Evolutionary conservation across 2,797 vertebrate species (phyloP), one percentile per base, ranked within the genome.

Genomic region (Ctenosaura bakeri): DNA sequence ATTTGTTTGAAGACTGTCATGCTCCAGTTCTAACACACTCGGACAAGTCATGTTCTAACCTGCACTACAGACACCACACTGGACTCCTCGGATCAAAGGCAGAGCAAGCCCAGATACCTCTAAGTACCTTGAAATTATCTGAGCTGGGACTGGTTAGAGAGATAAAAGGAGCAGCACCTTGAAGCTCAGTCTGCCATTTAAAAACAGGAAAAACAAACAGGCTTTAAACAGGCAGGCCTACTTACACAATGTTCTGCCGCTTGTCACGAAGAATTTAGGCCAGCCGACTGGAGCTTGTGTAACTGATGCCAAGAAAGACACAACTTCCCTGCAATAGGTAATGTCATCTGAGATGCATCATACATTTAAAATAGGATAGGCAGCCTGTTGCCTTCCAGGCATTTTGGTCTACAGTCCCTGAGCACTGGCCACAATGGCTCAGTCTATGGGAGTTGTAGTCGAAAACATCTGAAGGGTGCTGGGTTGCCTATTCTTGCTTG

Each of bases 151-250:
- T 88, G 71, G n/a, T 50, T 52, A 83, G 24, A 76, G 29, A 77
- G 71, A 88, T 80, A 89, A 89, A 54, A 3, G n/a, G 32, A 54
- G 74, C n/a, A 77, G 80, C n/a, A 71, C 22, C 59, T 46, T 10
- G 18, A 77, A 83, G n/a, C 22, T 29, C 38, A 10, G 26, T 8
- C 6, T 66, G 20, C 14, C 64, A 22, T 84, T 87, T 77, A 35
- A 86, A 87, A 69, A 85, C 24, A 52, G 42, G 42, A 9, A 56
- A 79, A 77, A 16, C 46, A 64, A 74, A 42, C 62, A 5, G 38
- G 54, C 29, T 54, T 52, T 59, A 42, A 81, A 86, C 54, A 82
- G 32, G 20, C 22, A 66, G 1, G 54, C 6, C n/a, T 24, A 3
- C 26, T 24, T 66, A 20, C 52, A n/a, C 26, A 62, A 52, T 35